Conservation (phyloP, 2,797 vertebrate genomes). For the Diplodus sargus region DNA sequence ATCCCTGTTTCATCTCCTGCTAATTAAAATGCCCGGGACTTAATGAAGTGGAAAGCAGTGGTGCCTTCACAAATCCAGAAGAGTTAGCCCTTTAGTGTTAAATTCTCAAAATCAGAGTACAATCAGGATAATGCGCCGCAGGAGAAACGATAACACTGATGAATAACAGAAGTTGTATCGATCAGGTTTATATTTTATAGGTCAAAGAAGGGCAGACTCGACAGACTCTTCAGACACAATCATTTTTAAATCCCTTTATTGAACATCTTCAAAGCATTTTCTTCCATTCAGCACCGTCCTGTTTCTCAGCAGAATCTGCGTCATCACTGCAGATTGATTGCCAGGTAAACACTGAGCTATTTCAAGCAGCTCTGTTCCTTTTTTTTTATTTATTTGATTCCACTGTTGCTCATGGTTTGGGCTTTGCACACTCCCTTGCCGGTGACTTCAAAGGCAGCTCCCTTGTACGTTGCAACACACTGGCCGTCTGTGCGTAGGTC, state of each 20-base stretch:
- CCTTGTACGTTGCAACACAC: conserved; percentile 95
- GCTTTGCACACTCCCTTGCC: conserved; percentile 95
- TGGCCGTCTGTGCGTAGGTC: conserved; percentile 90
- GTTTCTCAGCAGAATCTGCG: conserved; percentile 46
- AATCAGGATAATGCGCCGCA: conserved; percentile 62
- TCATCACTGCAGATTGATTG: conserved; percentile 41
- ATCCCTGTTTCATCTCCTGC: conserved; percentile 56
- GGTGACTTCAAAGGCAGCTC: conserved; percentile 92
- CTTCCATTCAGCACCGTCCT: conserved; percentile 51
- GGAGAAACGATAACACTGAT: conserved; percentile 22
- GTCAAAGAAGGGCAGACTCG: conserved; percentile 4
- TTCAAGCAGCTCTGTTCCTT: conserved; percentile 44
- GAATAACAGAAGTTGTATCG: conserved; percentile 41
- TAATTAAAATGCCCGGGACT: conserved; percentile 61
- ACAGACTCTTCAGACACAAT: conserved; percentile 33
- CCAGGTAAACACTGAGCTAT: conserved; percentile 52
- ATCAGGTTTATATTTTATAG: conserved; percentile 32
- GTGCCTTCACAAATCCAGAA: conserved; percentile 22
- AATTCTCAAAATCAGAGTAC: conserved; percentile 54
- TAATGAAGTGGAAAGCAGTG: conserved; percentile 50
- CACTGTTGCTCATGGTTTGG: conserved; percentile 93
- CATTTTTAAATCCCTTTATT: conserved; percentile 85
- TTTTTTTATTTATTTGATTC: conserved; percentile 88
- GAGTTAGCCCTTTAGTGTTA: conserved; percentile 37
- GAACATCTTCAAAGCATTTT: conserved; percentile 76